A percentile compares a stretch with the other conserved stretches of the same genome.
Conservation (phyloP, 2,113 vertebrate species). For the Tricholaema leucomelas region DNA sequence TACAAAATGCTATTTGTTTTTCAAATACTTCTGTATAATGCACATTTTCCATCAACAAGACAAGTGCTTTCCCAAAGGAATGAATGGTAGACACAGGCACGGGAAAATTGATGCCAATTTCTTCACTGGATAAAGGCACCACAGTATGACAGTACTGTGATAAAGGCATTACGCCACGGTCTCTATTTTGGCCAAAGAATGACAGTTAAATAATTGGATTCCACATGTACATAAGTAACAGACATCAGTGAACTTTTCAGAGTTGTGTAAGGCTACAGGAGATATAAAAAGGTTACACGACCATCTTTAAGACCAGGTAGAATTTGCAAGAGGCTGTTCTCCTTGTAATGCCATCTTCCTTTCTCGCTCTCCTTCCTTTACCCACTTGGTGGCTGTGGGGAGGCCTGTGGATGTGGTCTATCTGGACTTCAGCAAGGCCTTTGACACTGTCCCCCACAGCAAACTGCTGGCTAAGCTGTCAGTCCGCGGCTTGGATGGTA, state of each 20-base stretch:
- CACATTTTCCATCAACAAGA: too few relatives aligned
- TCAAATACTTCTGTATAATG: too few relatives aligned
- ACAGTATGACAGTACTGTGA: too few relatives aligned
- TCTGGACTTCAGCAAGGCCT: too few relatives aligned
- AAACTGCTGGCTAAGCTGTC: too few relatives aligned
- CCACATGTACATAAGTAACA: rapidly evolving
- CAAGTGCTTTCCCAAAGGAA: neutral
- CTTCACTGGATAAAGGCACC: neutral
- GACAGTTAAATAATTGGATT: neutral
- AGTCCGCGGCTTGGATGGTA: too few relatives aligned
- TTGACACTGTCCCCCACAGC: too few relatives aligned
- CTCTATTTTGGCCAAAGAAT: neutral
- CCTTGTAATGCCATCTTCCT: too few relatives aligned
- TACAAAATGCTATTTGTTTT: too few relatives aligned
- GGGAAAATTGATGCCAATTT: neutral
- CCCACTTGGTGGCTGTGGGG: too few relatives aligned
- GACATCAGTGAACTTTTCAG: neutral
- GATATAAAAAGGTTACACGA: neutral
- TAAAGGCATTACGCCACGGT: neutral
- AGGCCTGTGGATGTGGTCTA: too few relatives aligned
- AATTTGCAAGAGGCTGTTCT: neutral
- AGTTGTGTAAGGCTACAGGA: neutral
- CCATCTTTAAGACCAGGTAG: neutral
- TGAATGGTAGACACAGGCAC: neutral
- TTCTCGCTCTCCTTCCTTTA: too few relatives aligned